Base-by-base conservation (phyloP, 2,888 invertebrate species). In the Leptothorax acervorum region DNA sequence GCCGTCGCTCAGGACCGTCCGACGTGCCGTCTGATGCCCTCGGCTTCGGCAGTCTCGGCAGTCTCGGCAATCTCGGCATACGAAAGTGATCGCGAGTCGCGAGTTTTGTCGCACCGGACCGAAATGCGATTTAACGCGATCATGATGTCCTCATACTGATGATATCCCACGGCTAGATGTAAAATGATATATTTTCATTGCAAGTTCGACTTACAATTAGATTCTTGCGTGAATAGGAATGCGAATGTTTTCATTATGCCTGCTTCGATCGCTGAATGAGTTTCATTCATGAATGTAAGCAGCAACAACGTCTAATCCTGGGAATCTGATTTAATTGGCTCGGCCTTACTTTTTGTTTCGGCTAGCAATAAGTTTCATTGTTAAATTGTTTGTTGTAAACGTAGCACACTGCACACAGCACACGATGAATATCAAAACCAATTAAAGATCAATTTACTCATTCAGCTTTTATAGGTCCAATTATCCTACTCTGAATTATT, bases 1-100 rank as follows among this genome's bases (percentile, higher is more conserved):
- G 35, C 18, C 83, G 82, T 18, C 55, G 8, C 9, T 55, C 73
- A 92, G 82, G 66, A 11, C 12, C 85, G 90, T 87, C 48, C 0
- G 35, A 66, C 51, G 42, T 8, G n/a, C 0, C n/a, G 1, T 3
- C 3, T 5, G 42, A 6, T 0, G 8, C 8, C 74, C 74, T 4
- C 23, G 23, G 23, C 23, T 0, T 23, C 23, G 23, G 23, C 23
- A 23, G 23, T 23, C 23, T 23, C 45, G 15, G 23, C 23, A 23
- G n/a, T n/a, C n/a, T n/a, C n/a, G n/a, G n/a, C n/a, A 23, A 23
- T 23, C 23, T 23, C 2, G 4, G 0, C n/a, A 11, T 12, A 39
- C 12, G 31, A 6, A 15, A 1, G 12, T 11, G 9, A 51, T 51
- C 42, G n/a, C 0, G 5, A n/a, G 31, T 51, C n/a, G 18, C 23